Evolutionary conservation across 2,797 vertebrate genomes (phyloP), one percentile per base, ranked within the genome.

Genomic region (Characodon lateralis): DNA sequence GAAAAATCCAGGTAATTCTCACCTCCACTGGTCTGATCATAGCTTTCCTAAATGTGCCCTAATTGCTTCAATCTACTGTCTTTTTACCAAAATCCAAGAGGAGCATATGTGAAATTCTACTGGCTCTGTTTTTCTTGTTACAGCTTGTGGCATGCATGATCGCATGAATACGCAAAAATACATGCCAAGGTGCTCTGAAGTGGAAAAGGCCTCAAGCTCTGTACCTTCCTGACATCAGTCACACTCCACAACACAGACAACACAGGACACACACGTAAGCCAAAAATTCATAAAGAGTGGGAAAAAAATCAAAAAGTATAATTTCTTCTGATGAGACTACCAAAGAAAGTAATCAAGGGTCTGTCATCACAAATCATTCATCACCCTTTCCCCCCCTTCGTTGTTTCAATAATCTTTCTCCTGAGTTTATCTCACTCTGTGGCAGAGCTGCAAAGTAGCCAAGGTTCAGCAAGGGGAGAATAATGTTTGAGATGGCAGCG

Each of bases 151-250:
- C 88, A 85, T 78, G 82, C 84, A 82, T 81, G 80, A 83, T 78
- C 73, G 46, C 78, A 74, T 77, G 87, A 87, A 88, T 77, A 85
- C 80, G 79, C 83, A 83, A 79, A 79, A 83, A 89, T 78, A 78
- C 79, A 90, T 89, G 87, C 76, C 56, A 76, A 89, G 86, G 91
- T 94, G 85, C 90, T 93, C 86, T 94, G 92, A 93, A 93, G 93
- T 90, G 85, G 92, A 94, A 94, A 92, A 88, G 72, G 93, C 94
- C 94, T 83, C 81, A 82, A 94, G 94, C 91, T 79, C 90, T 91
- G 83, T 90, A 93, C 94, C 92, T 94, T 92, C 89, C 88, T 87
- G 83, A 89, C 91, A 93, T 95, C 91, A 89, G 92, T 94, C 89
- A 92, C 92, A 87, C 91, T 93, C 90, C 89, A 82, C 74, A 91